Conservation (phyloP, 2,113 vertebrate species). For the Scophthalmus maximus region DNA sequence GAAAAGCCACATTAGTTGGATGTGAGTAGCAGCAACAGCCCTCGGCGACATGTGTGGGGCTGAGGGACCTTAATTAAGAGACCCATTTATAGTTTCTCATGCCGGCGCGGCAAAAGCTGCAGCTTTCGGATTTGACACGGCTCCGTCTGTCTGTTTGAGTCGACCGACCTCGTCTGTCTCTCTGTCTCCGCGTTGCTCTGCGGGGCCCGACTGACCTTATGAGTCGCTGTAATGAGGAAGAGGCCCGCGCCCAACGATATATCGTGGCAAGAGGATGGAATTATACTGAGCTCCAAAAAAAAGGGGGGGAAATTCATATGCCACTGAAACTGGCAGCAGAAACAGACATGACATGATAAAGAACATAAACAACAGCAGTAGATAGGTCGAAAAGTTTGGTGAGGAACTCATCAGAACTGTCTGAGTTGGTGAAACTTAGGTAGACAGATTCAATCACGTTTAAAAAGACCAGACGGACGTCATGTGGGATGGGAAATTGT, state of each 20-base stretch:
- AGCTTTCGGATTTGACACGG: slow-evolving; percentile 50
- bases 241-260: background rate
- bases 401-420: background rate
- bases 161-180: slow-evolving; percentile 37
- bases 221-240: slow-evolving; percentile 58
- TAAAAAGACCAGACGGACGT: background rate
- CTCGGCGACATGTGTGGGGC: slow-evolving; percentile 43
- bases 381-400: background rate
- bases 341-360: background rate
- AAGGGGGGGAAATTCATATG: background rate
- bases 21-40: slow-evolving; percentile 53
- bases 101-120: slow-evolving; percentile 22
- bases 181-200: slow-evolving; percentile 46
- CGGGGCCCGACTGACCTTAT: slow-evolving; percentile 59
- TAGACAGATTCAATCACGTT: too few species aligned
- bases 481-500: too few species aligned
- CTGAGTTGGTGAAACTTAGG: background rate
- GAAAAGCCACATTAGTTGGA: slow-evolving; percentile 58
- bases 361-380: background rate
- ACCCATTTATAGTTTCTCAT: slow-evolving; percentile 58
- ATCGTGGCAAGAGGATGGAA: slow-evolving; percentile 5
- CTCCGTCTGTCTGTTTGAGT: slow-evolving; percentile 42
- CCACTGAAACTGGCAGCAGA: background rate
- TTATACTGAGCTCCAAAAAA: background rate
- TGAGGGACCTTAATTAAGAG: slow-evolving; percentile 67